A percentile compares a stretch with the other conserved stretches of the same genome.
These are phyloP conservation scores for Parnassius smintheus DNA, from an alignment of 2,888 invertebrate genomes.

Conservation along the genomic window DNA sequence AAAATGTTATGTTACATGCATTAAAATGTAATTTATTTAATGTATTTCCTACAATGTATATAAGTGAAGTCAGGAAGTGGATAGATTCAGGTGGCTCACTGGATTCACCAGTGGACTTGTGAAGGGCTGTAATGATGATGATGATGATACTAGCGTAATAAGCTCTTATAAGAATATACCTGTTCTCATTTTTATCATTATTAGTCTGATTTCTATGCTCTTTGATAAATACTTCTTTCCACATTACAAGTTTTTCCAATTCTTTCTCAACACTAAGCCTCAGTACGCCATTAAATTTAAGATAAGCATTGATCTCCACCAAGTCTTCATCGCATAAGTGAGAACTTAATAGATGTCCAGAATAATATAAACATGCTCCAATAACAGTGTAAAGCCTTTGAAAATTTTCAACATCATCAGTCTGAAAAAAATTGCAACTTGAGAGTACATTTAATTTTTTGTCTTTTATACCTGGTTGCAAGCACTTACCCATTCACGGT, in stretches of 20 bases:
- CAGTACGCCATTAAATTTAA: slow-evolving; percentile 88
- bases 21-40: background rate
- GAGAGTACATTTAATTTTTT: too few species aligned
- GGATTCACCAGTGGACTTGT: too few species aligned
- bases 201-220: slow-evolving; percentile 61
- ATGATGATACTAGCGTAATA: too few species aligned
- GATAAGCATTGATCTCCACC: slow-evolving; percentile 87
- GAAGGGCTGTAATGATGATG: too few species aligned
- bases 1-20: too few species aligned
- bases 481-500: slow-evolving; percentile 88
- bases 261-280: slow-evolving; percentile 84
- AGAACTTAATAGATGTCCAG: slow-evolving; percentile 88
- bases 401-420: slow-evolving; percentile 88
- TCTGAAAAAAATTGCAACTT: slow-evolving; percentile 69
- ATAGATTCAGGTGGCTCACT: too few species aligned
- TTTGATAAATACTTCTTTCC: slow-evolving; percentile 87
- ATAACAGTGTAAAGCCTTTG: slow-evolving; percentile 86
- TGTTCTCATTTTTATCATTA: slow-evolving; percentile 57
- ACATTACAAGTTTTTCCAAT: slow-evolving; percentile 86
- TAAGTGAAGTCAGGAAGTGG: background rate
- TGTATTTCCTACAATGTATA: background rate
- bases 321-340: slow-evolving; percentile 89
- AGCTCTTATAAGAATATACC: slow-evolving; percentile 39
- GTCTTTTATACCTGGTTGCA: background rate
- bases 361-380: slow-evolving; percentile 83